Percentiles rank a stretch among this genome's conserved stretches.
phyloP scores from a whole-genome alignment of 1,140 invertebrate species.

The Nasonia longicornis region DNA sequence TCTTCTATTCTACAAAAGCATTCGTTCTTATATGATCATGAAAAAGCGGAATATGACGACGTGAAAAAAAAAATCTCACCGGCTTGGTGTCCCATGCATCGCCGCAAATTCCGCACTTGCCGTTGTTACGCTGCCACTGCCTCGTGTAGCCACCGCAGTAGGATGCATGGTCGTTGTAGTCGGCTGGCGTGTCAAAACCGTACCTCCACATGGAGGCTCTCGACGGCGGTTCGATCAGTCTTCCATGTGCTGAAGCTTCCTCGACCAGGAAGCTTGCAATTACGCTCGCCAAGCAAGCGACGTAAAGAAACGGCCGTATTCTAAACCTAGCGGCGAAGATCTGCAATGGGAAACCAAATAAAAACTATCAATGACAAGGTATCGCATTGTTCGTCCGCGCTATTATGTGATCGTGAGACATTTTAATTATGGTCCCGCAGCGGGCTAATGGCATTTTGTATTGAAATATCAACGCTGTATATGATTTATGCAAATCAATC shows the following conservation, averaged over 20 bases:
- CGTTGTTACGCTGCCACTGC: conserved; percentile 79
- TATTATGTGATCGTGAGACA: background rate
- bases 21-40: too few relatives aligned
- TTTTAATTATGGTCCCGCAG: too few relatives aligned
- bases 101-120: conserved; percentile 90
- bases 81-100: conserved; percentile 80
- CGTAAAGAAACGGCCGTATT: background rate
- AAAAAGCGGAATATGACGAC: too few relatives aligned
- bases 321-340: background rate
- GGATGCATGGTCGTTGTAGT: conserved; percentile 91
- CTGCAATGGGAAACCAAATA: background rate
- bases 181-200: conserved; percentile 74
- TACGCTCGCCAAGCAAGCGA: background rate
- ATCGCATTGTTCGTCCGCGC: background rate
- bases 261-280: conserved; percentile 49
- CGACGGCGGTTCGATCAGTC: conserved; percentile 87
- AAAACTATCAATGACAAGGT: background rate
- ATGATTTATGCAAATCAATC: too few relatives aligned
- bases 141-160: conserved; percentile 89
- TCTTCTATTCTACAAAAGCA: background rate
- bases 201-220: conserved; percentile 84
- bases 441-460: background rate
- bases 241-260: conserved; percentile 74
- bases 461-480: background rate
- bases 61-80: conserved; percentile 54